Base-by-base conservation (phyloP, 2,888 invertebrate genomes). In the Pseudolycoriella hygida region DNA sequence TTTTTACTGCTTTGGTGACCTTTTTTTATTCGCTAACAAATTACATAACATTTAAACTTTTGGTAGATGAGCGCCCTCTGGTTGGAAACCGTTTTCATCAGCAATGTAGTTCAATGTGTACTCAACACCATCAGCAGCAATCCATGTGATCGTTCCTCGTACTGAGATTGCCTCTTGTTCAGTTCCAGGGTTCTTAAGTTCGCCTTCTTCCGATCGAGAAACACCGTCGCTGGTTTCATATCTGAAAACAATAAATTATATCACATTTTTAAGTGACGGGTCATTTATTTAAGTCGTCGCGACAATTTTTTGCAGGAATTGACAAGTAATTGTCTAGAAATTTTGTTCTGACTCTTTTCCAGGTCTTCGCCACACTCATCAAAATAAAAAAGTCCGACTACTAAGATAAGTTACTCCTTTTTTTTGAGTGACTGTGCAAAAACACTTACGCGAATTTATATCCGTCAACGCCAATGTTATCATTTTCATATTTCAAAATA, bases 381-480 rank as follows among this genome's bases (percentile, higher is more conserved):
- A n/a, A n/a, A n/a, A n/a, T n/a, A n/a, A n/a, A n/a, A n/a, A n/a
- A n/a, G n/a, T n/a, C n/a, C n/a, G n/a, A n/a, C n/a, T n/a, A n/a
- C n/a, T n/a, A n/a, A n/a, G n/a, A n/a, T n/a, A n/a, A n/a, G n/a
- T n/a, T n/a, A n/a, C n/a, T n/a, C n/a, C n/a, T n/a, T n/a, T n/a
- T n/a, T 25, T 25, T 25, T 25, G 8, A 25, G 5, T 25, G 25
- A 25, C n/a, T n/a, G n/a, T 25, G 25, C 34, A 34, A 34, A 14
- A 34, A 10, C 15, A 54, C 57, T 69, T 64, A 73, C 73, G 65
- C 68, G 52, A 72, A 77, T 50, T 63, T 70, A 60, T 76, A 77
- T 43, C 69, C 64, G 51, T 71, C 71, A 19, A 71, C 57, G 43
- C 74, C 76, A 50, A 68, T 68, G 50, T 77, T 77, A 58, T 77